Percentiles rank a stretch among this genome's conserved stretches.
Conservation (phyloP, 2,888 invertebrate species). For the Caenorhabditis drosophilae region DNA sequence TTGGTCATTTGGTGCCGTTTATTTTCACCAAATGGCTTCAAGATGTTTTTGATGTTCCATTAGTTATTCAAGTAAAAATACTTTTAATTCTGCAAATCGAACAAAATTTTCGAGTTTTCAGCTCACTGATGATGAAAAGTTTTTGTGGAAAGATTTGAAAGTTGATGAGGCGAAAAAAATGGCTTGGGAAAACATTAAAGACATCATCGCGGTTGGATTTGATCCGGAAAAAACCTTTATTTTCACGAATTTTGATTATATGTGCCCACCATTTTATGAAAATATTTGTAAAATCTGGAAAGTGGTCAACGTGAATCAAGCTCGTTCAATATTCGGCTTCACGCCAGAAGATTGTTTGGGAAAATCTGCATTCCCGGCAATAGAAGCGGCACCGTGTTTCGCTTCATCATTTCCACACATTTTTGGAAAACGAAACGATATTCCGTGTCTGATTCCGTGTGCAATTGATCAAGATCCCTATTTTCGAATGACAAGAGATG, state of each 20-base stretch:
- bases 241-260: conserved; percentile 90
- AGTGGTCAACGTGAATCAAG: conserved; percentile 95
- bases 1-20: conserved; percentile 96
- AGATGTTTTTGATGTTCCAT: conserved; percentile 91
- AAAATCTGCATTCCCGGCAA: conserved; percentile 87
- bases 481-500: conserved; percentile 97
- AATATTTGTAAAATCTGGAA: conserved; percentile 91
- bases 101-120: conserved; percentile 69
- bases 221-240: conserved; percentile 92
- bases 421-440: conserved; percentile 75
- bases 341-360: conserved; percentile 93
- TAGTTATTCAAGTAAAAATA: conserved; percentile 79
- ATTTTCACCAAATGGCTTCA: conserved; percentile 86
- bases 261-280: conserved; percentile 90
- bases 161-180: conserved; percentile 80
- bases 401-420: conserved; percentile 70
- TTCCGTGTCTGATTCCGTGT: conserved; percentile 89
- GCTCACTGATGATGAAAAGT: conserved; percentile 97
- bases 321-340: conserved; percentile 96
- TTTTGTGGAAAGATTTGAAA: conserved; percentile 91
- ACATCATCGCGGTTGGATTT: conserved; percentile 96
- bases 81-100: not conserved
- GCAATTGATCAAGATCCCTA: conserved; percentile 99
- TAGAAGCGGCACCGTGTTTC: conserved; percentile 87
- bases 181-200: conserved; percentile 89